Evolutionary conservation across 1,140 invertebrate species (phyloP), one percentile per base, ranked within the genome.

Genomic region (Leptopilina boulardi): DNA sequence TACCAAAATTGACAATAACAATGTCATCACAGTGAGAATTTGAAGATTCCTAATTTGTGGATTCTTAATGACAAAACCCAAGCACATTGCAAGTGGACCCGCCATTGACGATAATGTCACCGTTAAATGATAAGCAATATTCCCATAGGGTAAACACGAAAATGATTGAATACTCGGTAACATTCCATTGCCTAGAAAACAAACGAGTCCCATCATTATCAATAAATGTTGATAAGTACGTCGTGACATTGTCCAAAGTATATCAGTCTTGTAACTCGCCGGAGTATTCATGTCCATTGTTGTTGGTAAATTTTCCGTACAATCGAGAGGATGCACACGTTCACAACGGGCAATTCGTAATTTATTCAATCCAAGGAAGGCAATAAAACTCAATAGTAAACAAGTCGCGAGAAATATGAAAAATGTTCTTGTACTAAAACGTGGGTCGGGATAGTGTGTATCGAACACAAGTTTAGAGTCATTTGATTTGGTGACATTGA

Each of bases 101-200:
- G 96, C 95, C 90, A 98, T 96, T 13, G 94, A 94, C n/a, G 94
- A 93, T 34, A 98, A 89, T 2, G 95, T 95, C 13, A 96, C 95
- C 8, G 96, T 93, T 82, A 97, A 92, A 88, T 98, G 97, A 91
- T 97, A 98, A 0, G 95, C 94, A 10, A 92, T 86, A 80, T 94
- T 94, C 2, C 97, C 97, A 86, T 98, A 99, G 0, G 97, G 97
- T 73, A 97, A 91, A 89, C 95, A 96, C 0, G 97, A 96, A 87
- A 95, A 99, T 0, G 96, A 95, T 87, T 98, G 96, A 70, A 98
- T 94, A 73, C 96, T 95, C 3, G 96, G 95, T 75, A 98, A 91
- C 66, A 96, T 93, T 59, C 96, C 96, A 85, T 98, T 96, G 71
- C 92, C 92, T 59, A 97, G 91, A 71, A 94, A 92, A 83, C 94